Evolutionary conservation across 1,140 invertebrate species (phyloP).

Genomic region (Brachionus paranguensis): DNA sequence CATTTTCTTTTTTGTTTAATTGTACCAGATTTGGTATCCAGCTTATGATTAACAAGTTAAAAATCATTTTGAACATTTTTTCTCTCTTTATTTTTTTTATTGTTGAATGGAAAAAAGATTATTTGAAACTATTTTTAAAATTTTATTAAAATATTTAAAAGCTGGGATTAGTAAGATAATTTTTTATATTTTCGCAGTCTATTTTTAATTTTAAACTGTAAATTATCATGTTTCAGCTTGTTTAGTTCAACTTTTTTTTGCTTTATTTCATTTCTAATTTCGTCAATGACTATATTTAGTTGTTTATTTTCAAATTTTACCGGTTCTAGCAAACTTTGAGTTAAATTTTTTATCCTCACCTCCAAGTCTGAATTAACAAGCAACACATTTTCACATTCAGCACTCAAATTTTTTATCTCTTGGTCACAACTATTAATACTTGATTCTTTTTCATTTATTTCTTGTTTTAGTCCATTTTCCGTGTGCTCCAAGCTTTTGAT

Average conservation of each 20-base stretch:
- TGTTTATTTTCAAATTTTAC: background rate
- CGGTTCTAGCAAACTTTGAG: background rate
- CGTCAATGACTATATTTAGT: background rate
- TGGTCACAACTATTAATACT: background rate
- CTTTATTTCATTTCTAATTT: constrained; percentile 30
- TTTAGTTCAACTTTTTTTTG: background rate
- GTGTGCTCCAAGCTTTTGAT: background rate
- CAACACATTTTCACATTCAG: background rate
- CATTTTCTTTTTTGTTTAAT: background rate
- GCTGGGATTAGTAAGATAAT: background rate
- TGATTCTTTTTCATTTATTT: background rate
- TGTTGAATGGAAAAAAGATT: background rate
- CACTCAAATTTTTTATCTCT: background rate
- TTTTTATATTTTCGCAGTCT: background rate
- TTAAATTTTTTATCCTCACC: background rate
- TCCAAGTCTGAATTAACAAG: background rate
- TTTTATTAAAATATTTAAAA: background rate
- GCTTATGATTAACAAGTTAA: background rate
- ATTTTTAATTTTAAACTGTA: constrained; percentile 5
- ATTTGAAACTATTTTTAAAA: background rate
- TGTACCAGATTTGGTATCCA: background rate
- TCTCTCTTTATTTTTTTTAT: background rate
- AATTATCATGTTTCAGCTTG: background rate
- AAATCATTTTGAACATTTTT: background rate
- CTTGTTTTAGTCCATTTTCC: background rate